These are phyloP conservation scores for Panagrolaimus sp. DNA, from an alignment of 1,140 invertebrate genomes.

Conservation along the genomic window DNA sequence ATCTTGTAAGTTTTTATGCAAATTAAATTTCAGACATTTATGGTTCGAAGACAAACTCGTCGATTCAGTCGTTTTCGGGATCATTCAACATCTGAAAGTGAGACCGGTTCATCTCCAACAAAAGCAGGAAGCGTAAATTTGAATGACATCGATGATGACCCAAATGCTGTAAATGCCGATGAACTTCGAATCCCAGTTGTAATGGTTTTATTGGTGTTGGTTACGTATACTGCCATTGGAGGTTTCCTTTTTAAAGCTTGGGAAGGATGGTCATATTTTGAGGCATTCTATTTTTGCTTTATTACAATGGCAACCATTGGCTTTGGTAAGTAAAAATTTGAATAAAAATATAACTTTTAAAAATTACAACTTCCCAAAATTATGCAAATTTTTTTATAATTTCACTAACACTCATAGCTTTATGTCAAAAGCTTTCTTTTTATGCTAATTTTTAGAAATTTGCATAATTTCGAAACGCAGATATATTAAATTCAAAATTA, in stretches of 20 bases:
- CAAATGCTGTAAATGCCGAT: constrained; percentile 36
- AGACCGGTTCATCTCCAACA: constrained; percentile 26
- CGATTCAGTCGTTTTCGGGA: constrained; percentile 38
- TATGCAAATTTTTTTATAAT: too few species aligned
- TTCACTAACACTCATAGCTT: too few species aligned
- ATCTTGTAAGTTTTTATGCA: constrained; percentile 50
- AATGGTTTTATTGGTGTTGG: constrained; percentile 55
- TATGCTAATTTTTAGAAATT: not conserved
- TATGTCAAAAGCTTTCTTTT: too few species aligned
- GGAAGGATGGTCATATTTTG: constrained; percentile 58
- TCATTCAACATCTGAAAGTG: constrained; percentile 42
- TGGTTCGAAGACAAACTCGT: not conserved
- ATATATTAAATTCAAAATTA: too few species aligned
- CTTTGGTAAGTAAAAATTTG: constrained; percentile 23
- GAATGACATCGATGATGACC: constrained; percentile 51
- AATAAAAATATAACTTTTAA: too few species aligned
- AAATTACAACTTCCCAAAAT: too few species aligned
- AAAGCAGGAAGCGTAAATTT: constrained; percentile 55
- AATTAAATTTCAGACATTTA: constrained; percentile 43
- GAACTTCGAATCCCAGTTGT: constrained; percentile 53
- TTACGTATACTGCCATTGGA: constrained; percentile 56
- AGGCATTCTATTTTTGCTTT: constrained; percentile 59
- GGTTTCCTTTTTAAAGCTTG: constrained; percentile 53
- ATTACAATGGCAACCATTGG: constrained; percentile 60
- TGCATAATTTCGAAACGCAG: too few species aligned